Percentiles rank a stretch among this genome's conserved stretches.
Evolutionary conservation across 2,888 invertebrate genomes (phyloP).

Genomic region (Drosophila paramelanica): DNA sequence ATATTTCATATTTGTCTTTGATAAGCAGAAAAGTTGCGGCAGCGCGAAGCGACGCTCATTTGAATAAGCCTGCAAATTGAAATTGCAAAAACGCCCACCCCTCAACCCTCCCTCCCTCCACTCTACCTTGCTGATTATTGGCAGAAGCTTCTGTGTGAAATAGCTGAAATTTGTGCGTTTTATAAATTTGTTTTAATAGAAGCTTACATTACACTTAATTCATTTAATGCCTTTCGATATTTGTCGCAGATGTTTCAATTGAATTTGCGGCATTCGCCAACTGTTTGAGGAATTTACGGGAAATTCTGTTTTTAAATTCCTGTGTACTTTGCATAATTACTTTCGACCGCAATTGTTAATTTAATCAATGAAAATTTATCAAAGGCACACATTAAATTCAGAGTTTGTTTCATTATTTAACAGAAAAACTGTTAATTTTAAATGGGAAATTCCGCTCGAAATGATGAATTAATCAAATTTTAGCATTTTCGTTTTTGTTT

Average conservation of each 20-base stretch:
- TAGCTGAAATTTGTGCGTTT: not conserved
- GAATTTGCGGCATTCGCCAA: not conserved
- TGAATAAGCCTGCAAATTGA: slow-evolving; percentile 61
- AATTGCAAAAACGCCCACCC: slow-evolving; percentile 27
- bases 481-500: not conserved
- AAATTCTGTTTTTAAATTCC: not conserved
- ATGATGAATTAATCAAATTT: slow-evolving; percentile 20
- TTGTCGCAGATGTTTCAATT: not conserved
- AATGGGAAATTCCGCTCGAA: slow-evolving; percentile 6
- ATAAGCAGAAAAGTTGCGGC: slow-evolving; percentile 58
- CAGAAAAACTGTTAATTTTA: not conserved
- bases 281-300: not conserved
- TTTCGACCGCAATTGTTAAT: not conserved
- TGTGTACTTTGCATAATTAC: not conserved
- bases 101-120: not conserved
- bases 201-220: not conserved
- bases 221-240: not conserved
- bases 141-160: not conserved
- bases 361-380: not conserved
- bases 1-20: slow-evolving; percentile 79
- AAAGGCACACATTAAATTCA: no score
- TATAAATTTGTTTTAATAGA: no score
- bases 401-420: no score
- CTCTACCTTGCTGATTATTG: not conserved
- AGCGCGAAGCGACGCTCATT: slow-evolving; percentile 35